Conservation (phyloP, 30 jellyfish, hydroid and myxozoan species). For the Cassiopea xamachana region DNA sequence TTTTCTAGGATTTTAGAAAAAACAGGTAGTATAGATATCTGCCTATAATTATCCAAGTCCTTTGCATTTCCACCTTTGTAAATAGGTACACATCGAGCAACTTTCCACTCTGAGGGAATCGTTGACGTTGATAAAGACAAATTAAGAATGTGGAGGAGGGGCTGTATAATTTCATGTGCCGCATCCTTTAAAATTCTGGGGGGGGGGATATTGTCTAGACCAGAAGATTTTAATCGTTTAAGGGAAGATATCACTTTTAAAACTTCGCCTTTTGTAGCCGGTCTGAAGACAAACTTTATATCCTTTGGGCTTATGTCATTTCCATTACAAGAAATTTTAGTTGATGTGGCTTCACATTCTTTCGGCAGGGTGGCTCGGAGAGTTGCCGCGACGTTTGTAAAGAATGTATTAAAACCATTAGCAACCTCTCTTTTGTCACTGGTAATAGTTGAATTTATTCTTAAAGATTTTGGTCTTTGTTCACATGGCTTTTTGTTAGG, state of each 20-base stretch:
- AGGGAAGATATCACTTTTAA: conserved; percentile 15
- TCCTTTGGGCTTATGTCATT: background rate
- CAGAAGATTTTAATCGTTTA: conserved; percentile 49
- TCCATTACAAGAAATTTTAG: background rate
- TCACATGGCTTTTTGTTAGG: conserved; percentile 41
- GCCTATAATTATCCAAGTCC: conserved; percentile 29
- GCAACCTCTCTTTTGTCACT: conserved; percentile 41
- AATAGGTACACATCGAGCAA: conserved; percentile 37
- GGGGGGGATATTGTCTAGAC: conserved; percentile 45
- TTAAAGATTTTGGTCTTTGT: conserved; percentile 36
- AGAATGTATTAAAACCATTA: conserved; percentile 35
- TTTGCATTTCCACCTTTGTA: conserved; percentile 10
- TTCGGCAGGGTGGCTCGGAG: conserved; percentile 8
- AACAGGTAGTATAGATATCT: conserved; percentile 40
- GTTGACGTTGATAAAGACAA: conserved; percentile 22
- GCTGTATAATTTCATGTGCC: conserved; percentile 40
- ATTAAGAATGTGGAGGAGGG: conserved; percentile 49
- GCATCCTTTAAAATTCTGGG: conserved; percentile 36
- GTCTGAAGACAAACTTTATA: conserved; percentile 28
- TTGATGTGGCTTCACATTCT: background rate
- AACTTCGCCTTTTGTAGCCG: conserved; percentile 27
- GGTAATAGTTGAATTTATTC: conserved; percentile 46
- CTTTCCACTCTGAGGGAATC: conserved; percentile 30
- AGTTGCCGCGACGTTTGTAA: conserved; percentile 44
- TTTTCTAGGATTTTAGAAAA: conserved; percentile 43